Evolutionary conservation across 2,797 vertebrate genomes (phyloP), one percentile per base, ranked within the genome.

Genomic region (Sebastes oblongus): DNA sequence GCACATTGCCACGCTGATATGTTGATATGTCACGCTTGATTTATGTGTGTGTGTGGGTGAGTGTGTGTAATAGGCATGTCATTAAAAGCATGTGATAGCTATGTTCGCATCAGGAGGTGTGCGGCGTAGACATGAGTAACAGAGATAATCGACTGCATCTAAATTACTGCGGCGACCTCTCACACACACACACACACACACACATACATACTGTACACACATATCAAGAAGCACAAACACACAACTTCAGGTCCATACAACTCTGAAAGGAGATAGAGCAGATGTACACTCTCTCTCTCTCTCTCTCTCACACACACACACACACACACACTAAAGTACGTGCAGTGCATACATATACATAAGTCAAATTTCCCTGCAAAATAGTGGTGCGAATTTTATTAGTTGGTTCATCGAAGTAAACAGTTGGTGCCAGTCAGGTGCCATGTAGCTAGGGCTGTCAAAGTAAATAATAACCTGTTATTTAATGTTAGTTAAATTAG

Each of bases 21-120:
- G 83, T 79, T 85, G 87, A 88, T 87, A 84, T 90, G 88, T 65
- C 91, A 87, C 27, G 36, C 11, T 70, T 83, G 82, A 91, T 91
- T 86, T 86, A 82, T 86, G 71, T 68, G 58, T 58, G 65, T 58
- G 68, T 29, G 46, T 25, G 39, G 13, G 64, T 7, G n/a, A 25
- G 72, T 62, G 60, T 46, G 71, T 61, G 65, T 80, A 85, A 81
- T 64, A 62, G 81, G 68, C 66, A 70, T 71, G 79, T 83, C 77
- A 90, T 90, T 87, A 82, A 87, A 83, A 81, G 56, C 58, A 72
- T 68, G 83, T 14, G 77, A 89, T 76, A 73, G 74, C 67, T 29
- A 16, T 64, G 66, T 66, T 68, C 46, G 24, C 71, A 84, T 85
- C 81, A 81, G 77, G 76, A 88, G 67, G 56, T 60, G 36, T 29